phyloP scores from a whole-genome alignment of 2,113 vertebrate genomes.

The Labeo catla region DNA sequence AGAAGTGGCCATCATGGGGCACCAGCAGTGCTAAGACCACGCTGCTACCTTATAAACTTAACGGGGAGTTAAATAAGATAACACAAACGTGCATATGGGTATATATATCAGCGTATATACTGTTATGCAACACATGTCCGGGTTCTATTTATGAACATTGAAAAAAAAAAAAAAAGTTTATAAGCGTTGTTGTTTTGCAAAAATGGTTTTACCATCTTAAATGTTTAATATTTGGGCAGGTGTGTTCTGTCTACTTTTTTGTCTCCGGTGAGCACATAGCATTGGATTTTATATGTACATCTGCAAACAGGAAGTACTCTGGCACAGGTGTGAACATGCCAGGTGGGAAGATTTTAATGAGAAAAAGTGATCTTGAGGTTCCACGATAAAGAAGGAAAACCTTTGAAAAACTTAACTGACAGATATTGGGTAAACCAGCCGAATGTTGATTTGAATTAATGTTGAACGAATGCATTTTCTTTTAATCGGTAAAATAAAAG shows the following conservation, averaged over 20 bases:
- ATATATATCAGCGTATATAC: constrained; percentile 78
- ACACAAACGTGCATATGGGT: constrained; percentile 73
- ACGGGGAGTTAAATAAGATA: constrained; percentile 78
- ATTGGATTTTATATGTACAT: constrained; percentile 94
- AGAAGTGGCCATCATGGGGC: constrained; percentile 86
- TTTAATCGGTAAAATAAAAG: constrained; percentile 99
- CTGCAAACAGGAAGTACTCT: constrained; percentile 85
- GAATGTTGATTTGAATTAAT: constrained; percentile 94
- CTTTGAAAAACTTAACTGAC: constrained; percentile 75
- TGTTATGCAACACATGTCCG: constrained; percentile 95
- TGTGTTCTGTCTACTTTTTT: constrained; percentile 86
- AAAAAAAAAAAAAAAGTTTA: constrained; percentile 82
- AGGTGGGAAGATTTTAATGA: constrained; percentile 90
- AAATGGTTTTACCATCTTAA: constrained; percentile 97
- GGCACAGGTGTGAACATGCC: constrained; percentile 86
- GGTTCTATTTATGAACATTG: constrained; percentile 94
- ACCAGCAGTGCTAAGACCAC: constrained; percentile 97
- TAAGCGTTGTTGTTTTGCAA: constrained; percentile 85
- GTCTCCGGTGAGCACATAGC: constrained; percentile 93
- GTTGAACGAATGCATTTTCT: constrained; percentile 99
- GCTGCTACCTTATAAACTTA: constrained; percentile 95
- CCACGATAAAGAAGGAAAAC: constrained; percentile 67
- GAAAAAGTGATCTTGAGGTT: constrained; percentile 84
- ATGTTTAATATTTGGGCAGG: constrained; percentile 94
- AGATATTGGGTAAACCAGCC: constrained; percentile 87